Conservation (phyloP, 2,797 vertebrate genomes). For the Pelochelys cantorii region DNA sequence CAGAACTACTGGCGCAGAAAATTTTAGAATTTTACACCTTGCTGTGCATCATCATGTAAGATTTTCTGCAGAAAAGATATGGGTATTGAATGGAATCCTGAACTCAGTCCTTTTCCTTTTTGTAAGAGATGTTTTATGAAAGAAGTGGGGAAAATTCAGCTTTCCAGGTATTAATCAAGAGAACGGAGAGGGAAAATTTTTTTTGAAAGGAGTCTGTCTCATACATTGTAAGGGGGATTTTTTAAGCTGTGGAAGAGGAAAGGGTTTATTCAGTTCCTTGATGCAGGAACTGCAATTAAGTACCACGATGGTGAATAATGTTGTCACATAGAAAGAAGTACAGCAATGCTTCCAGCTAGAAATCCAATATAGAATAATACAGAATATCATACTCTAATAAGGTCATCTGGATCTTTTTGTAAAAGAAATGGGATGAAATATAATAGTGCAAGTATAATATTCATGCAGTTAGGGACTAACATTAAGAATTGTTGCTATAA, state of each 20-base stretch:
- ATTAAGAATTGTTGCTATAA: neutral
- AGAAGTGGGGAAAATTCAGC: neutral
- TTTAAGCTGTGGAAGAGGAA: neutral
- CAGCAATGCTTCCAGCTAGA: neutral
- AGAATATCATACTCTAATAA: neutral
- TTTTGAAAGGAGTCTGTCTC: neutral
- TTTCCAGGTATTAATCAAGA: neutral
- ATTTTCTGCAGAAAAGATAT: neutral
- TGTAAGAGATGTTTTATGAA: neutral
- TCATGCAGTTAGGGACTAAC: neutral
- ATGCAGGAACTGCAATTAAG: neutral
- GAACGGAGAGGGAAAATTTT: neutral
- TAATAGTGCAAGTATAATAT: neutral
- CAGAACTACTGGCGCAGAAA: neutral
- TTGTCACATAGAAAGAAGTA: neutral
- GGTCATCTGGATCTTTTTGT: neutral
- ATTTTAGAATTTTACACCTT: neutral
- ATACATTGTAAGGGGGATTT: neutral
- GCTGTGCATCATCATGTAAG: neutral
- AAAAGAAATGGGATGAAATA: neutral
- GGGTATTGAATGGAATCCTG: neutral
- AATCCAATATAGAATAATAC: neutral
- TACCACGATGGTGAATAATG: neutral
- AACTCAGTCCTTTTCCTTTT: neutral
- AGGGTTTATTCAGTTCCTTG: neutral